These are phyloP conservation scores for Plecturocebus donacophilus DNA, from an alignment of 2,113 vertebrate species.

Conservation along the genomic window DNA sequence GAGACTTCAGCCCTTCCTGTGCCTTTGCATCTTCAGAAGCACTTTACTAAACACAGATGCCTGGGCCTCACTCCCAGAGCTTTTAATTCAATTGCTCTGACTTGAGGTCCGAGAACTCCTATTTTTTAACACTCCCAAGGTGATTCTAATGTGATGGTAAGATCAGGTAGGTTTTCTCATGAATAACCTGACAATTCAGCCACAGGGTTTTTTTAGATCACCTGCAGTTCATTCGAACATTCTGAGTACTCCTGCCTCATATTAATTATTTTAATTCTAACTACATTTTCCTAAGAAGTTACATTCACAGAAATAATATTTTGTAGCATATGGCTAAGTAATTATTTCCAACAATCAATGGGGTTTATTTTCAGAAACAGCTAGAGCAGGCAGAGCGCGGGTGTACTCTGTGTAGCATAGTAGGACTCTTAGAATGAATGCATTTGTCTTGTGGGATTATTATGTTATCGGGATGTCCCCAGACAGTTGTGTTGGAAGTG, in stretches of 20 bases:
- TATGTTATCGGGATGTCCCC: no score
- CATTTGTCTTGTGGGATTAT: no score
- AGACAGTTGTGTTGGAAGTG: accelerated
- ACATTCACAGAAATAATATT: neutral
- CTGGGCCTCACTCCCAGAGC: neutral
- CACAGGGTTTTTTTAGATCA: neutral
- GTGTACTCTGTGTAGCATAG: accelerated
- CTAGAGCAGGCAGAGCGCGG: accelerated
- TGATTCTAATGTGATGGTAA: neutral
- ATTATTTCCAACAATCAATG: neutral
- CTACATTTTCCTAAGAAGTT: neutral
- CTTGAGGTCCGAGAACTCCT: neutral
- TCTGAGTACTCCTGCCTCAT: neutral
- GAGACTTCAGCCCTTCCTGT: neutral
- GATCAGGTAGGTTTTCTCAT: neutral
- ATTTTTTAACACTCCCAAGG: neutral
- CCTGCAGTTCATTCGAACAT: accelerated
- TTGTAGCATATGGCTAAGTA: no score
- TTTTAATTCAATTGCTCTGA: neutral
- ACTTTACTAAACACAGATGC: neutral
- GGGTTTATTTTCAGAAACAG: neutral
- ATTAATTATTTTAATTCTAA: neutral
- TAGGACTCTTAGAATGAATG: no score
- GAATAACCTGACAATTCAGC: accelerated
- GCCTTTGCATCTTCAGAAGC: neutral